These are phyloP conservation scores for Microtus ochrogaster DNA, from an alignment of 2,113 vertebrate genomes.

Conservation along the genomic window DNA sequence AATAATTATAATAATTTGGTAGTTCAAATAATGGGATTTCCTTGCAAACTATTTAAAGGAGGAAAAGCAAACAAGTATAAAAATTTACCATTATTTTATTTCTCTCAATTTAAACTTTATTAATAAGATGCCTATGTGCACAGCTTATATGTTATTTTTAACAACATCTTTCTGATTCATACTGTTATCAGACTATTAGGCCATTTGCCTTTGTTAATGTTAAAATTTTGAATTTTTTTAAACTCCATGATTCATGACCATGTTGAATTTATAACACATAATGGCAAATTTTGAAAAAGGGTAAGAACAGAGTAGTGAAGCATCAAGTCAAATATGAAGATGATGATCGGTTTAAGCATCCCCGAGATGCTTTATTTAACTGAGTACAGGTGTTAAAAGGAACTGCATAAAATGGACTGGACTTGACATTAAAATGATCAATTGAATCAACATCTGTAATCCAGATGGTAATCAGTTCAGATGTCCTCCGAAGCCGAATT, in stretches of 20 bases:
- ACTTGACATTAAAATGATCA: background rate
- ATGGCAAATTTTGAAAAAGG: background rate
- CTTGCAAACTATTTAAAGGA: background rate
- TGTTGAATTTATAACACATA: background rate
- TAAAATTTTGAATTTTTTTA: background rate
- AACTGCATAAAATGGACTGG: background rate
- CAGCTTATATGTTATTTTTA: background rate
- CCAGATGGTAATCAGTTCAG: constrained; percentile 42
- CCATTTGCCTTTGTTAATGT: background rate
- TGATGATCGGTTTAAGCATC: background rate
- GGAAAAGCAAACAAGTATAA: background rate
- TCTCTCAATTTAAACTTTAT: background rate
- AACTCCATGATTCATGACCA: background rate
- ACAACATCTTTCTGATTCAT: background rate
- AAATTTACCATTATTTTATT: background rate
- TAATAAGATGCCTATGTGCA: background rate
- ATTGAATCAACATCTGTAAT: constrained; percentile 28
- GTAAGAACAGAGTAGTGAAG: background rate
- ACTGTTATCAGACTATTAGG: background rate
- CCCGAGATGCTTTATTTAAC: background rate
- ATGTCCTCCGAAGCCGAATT: background rate
- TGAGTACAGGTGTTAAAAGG: background rate
- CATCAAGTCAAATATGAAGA: background rate
- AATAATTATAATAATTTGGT: background rate
- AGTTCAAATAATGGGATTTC: background rate